Conservation (phyloP, 1,140 invertebrate genomes). For the Zaprionus camerounensis region DNA sequence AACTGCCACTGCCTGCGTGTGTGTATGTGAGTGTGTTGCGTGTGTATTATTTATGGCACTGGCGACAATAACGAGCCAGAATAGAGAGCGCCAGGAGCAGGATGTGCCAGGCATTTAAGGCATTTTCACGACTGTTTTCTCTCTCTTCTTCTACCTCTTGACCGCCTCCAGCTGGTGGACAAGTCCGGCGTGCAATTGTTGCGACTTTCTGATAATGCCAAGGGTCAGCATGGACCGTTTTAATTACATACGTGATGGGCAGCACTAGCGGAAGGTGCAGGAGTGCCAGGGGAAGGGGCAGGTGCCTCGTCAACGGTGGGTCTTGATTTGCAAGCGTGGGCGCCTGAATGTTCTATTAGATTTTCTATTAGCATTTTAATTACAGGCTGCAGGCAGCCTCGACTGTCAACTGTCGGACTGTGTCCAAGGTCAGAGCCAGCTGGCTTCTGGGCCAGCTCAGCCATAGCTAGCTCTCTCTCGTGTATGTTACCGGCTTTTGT, state of each 20-base stretch:
- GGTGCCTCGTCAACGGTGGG: not conserved
- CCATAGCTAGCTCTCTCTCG: not conserved
- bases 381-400: constrained; percentile 19
- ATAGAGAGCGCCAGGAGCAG: constrained; percentile 5
- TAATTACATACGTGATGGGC: constrained; percentile 51
- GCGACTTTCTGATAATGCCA: constrained; percentile 3
- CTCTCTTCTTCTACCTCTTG: constrained; percentile 27
- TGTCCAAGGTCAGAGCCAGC: constrained; percentile 2
- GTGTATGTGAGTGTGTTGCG: constrained; percentile 22
- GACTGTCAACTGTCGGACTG: not conserved
- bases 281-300: not conserved
- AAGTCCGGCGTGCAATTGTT: constrained; percentile 18
- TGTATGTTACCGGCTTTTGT: not conserved
- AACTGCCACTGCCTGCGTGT: not conserved
- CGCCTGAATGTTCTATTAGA: constrained; percentile 31
- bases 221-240: constrained; percentile 20
- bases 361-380: constrained; percentile 62
- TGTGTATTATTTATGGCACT: constrained; percentile 68
- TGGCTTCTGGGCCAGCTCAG: no score
- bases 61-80: constrained; percentile 20
- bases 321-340: constrained; percentile 19
- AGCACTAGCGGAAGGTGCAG: not conserved
- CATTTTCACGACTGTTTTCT: constrained; percentile 18
- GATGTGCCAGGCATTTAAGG: constrained; percentile 51
- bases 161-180: constrained; percentile 9